Percentiles rank a stretch among this genome's conserved stretches.
Conservation (phyloP, 2,797 vertebrate species). For the Falco naumanni region DNA sequence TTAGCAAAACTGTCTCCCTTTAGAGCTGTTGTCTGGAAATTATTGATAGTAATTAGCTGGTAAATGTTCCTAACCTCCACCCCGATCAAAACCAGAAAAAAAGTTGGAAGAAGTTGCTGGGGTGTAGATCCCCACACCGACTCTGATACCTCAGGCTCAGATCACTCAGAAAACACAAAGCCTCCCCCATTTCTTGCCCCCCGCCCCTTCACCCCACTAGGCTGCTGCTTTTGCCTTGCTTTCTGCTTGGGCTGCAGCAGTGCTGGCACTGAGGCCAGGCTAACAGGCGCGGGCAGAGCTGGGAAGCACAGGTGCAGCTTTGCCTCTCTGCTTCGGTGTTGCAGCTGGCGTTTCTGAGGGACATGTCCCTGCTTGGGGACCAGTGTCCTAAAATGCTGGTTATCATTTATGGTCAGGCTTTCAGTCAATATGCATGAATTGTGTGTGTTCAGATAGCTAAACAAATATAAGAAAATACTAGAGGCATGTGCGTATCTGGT, state of each 20-base stretch:
- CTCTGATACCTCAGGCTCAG: background rate
- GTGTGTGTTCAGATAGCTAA: background rate
- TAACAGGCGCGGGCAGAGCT: rapidly evolving
- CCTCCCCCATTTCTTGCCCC: background rate
- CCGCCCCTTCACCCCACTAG: background rate
- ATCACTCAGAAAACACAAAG: background rate
- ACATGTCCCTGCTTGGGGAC: rapidly evolving
- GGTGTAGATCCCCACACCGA: background rate
- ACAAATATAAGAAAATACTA: background rate
- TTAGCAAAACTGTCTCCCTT: background rate
- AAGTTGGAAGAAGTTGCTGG: background rate
- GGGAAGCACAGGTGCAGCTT: rapidly evolving
- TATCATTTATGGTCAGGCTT: background rate
- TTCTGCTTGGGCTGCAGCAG: background rate
- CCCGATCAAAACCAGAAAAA: background rate
- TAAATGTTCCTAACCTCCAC: background rate
- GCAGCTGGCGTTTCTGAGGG: background rate
- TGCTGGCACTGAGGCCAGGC: rapidly evolving
- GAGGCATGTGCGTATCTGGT: rapidly evolving
- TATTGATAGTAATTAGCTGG: background rate
- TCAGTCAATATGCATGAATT: background rate
- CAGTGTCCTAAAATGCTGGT: background rate
- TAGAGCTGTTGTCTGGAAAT: background rate
- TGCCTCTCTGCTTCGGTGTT: background rate
- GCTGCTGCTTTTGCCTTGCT: background rate